These are phyloP conservation scores for Alces alces DNA, from an alignment of 2,113 vertebrate genomes.

Conservation along the genomic window DNA sequence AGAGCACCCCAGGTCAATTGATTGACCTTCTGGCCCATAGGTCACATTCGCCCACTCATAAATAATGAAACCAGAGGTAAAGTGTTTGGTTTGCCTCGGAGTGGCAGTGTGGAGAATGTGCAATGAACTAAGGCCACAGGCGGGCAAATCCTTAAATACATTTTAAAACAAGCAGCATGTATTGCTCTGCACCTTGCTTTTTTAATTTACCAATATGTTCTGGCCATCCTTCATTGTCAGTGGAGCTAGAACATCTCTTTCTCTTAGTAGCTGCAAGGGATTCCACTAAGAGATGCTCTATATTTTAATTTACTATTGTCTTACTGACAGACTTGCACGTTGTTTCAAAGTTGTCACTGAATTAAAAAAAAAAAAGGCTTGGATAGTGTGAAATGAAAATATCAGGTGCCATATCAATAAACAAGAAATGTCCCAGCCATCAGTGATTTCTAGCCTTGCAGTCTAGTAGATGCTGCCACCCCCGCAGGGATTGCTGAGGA, in stretches of 20 bases:
- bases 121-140: not conserved
- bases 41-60: not conserved
- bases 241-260: not conserved
- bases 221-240: not conserved
- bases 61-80: not conserved
- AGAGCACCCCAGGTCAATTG: fast-evolving
- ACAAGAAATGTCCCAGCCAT: not conserved
- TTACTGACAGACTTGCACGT: not conserved
- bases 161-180: not conserved
- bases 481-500: not conserved
- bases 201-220: not conserved
- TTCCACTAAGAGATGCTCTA: not conserved
- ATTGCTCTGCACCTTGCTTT: not conserved
- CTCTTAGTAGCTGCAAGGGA: not conserved
- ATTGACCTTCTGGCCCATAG: not conserved
- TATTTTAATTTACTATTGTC: not conserved
- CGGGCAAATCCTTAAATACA: not conserved
- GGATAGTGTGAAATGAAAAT: not conserved
- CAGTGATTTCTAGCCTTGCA: not conserved
- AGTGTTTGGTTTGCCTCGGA: not conserved
- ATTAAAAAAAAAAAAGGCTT: not conserved
- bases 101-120: not conserved
- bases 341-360: not conserved
- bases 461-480: not conserved
- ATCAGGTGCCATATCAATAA: not conserved